Base-by-base conservation (phyloP, 2,888 invertebrate genomes). In the Leptothorax acervorum region DNA sequence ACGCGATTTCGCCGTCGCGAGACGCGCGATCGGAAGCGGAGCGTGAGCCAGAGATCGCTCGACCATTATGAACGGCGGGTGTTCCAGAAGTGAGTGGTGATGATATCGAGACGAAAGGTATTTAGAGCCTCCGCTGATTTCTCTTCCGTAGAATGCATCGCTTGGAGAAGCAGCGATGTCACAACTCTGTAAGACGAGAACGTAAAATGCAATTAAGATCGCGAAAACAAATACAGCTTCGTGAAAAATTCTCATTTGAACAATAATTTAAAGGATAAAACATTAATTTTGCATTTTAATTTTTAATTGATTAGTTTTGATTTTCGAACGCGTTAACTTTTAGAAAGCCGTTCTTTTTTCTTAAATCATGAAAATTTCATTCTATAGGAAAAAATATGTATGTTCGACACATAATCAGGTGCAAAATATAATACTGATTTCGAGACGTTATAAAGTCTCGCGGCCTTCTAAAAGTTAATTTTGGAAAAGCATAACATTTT, bases 1-100 rank as follows among this genome's bases (percentile, higher is more conserved):
- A 76, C 76, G 76, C 75, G 75, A 39, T 74, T 76, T 60, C 55
- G 74, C 71, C 83, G 78, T 82, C 70, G 82, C 70, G 63, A 35
- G 63, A 73, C 76, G 82, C 66, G 66, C 70, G 48, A 71, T 63
- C 76, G 79, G 82, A 87, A 90, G 85, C 88, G 88, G 85, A 91
- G 89, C 90, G 86, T 88, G 83, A 88, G 82, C 31, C 65, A 55
- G 78, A 74, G 73, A 78, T 76, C 76, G 84, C 79, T 82, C 85
- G 85, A 70, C 86, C 86, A 60, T 76, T 62, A 55, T 82, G 73
- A 85, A 70, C 65, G 82, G 57, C 66, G 76, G 73, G 45, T 15
- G 57, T 48, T 79, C 57, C 35, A n/a, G 55, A 55, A 55, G 42
- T 15, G 55, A 55, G 23, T 3, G n/a, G 45, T 23, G 70, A 76